Evolutionary conservation across 2,113 vertebrate genomes (phyloP).

Genomic region (Macrotus californicus): DNA sequence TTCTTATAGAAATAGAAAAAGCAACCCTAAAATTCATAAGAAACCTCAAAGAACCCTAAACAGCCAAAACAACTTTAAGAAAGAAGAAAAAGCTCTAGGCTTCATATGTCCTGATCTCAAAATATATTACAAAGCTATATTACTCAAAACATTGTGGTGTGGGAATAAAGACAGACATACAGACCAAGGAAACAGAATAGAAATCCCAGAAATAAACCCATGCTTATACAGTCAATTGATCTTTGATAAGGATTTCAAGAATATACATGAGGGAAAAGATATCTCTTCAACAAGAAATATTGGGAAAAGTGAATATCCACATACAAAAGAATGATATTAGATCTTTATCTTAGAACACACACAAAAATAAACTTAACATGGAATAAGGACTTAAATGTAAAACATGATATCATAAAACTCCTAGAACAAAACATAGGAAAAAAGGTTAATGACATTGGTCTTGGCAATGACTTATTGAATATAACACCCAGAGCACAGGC

Average conservation of each 20-base stretch:
- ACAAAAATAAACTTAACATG: not conserved
- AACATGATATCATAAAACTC: not conserved
- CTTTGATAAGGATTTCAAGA: not conserved
- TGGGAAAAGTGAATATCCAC: not conserved
- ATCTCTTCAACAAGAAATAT: not conserved
- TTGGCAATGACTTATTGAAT: not conserved
- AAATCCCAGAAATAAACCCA: not conserved
- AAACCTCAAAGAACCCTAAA: not conserved
- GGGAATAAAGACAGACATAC: not conserved
- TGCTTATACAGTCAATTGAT: not conserved
- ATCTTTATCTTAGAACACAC: not conserved
- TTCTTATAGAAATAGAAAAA: not conserved
- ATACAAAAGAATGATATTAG: not conserved
- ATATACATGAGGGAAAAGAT: not conserved
- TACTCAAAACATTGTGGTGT: not conserved
- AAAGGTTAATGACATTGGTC: not conserved
- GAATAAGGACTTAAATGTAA: not conserved
- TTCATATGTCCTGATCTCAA: not conserved
- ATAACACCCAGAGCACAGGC: not conserved
- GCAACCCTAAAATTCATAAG: not conserved
- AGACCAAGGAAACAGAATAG: not conserved
- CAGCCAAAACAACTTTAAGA: not conserved
- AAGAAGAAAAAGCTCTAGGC: not conserved
- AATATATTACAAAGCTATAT: not conserved
- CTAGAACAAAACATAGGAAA: not conserved